Conservation (phyloP, 2,797 vertebrate species). For the Gymnothorax reevesii region DNA sequence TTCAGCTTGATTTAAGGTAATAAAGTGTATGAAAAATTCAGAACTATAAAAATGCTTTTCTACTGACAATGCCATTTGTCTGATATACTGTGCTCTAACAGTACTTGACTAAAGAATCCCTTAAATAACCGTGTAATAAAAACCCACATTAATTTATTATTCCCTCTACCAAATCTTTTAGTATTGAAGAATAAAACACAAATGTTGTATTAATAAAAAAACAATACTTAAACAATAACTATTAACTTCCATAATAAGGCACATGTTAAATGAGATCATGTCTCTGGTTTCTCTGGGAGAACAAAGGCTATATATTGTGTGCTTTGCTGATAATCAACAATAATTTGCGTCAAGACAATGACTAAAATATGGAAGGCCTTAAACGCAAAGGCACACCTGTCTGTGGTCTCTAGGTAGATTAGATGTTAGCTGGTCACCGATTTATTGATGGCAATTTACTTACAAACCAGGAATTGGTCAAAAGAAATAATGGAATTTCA, state of each 20-base stretch:
- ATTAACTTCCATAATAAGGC: constrained; percentile 71
- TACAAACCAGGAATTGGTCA: constrained; percentile 93
- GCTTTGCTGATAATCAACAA: constrained; percentile 29
- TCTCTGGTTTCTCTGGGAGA: neutral
- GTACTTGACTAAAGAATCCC: constrained; percentile 62
- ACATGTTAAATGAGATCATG: constrained; percentile 56
- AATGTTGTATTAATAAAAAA: constrained; percentile 66
- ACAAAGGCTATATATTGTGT: neutral
- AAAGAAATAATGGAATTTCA: constrained; percentile 64
- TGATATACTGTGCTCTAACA: constrained; percentile 49
- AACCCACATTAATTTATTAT: constrained; percentile 47
- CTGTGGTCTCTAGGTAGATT: neutral
- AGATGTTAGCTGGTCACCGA: constrained; percentile 83
- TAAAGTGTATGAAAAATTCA: constrained; percentile 62
- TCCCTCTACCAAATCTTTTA: constrained; percentile 53
- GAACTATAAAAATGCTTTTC: constrained; percentile 60
- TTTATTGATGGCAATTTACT: constrained; percentile 82
- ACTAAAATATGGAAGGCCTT: constrained; percentile 1
- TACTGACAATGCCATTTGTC: constrained; percentile 43
- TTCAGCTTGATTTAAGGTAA: constrained; percentile 55
- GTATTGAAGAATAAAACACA: constrained; percentile 64
- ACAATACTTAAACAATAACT: constrained; percentile 43
- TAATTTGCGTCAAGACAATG: neutral
- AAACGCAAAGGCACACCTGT: neutral
- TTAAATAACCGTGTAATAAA: constrained; percentile 74